A percentile compares a stretch with the other conserved stretches of the same genome.
Evolutionary conservation across 2,888 invertebrate species (phyloP).

Genomic region (Gandaritis pyraliata): DNA sequence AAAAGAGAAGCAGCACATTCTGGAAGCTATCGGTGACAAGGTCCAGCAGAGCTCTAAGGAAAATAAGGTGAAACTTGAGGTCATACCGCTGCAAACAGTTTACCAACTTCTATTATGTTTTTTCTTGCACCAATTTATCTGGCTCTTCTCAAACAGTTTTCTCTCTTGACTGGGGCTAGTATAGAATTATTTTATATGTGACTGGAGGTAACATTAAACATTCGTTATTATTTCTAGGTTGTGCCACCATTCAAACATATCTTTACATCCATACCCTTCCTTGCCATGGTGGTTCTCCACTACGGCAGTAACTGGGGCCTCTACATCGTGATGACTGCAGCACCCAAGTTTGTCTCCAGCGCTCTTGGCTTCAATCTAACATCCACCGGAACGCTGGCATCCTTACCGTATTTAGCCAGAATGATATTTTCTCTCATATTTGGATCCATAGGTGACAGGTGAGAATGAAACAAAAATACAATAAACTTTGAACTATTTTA

Average conservation of each 20-base stretch:
- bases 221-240: slow-evolving; percentile 64
- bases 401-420: slow-evolving; percentile 88
- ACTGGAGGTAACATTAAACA: too few species aligned
- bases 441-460: slow-evolving; percentile 88
- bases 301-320: slow-evolving; percentile 91
- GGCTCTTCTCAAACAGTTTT: too few species aligned
- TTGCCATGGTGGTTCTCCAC: slow-evolving; percentile 87
- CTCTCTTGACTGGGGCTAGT: too few species aligned
- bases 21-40: slow-evolving; percentile 84
- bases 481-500: too few species aligned
- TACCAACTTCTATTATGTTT: too few species aligned
- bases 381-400: slow-evolving; percentile 88
- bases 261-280: slow-evolving; percentile 87
- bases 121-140: too few species aligned
- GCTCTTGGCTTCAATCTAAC: slow-evolving; percentile 89
- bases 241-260: slow-evolving; percentile 87
- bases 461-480: slow-evolving; percentile 15
- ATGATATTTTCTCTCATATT: slow-evolving; percentile 89
- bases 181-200: too few species aligned
- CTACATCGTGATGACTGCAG: slow-evolving; percentile 90
- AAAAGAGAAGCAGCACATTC: slow-evolving; percentile 86
- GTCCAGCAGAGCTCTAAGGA: slow-evolving; percentile 73
- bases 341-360: slow-evolving; percentile 90
- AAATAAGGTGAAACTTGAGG: slow-evolving; percentile 56
- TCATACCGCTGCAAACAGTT: not conserved